Conservation (phyloP, 2,113 vertebrate species). For the Elaphurus davidianus region DNA sequence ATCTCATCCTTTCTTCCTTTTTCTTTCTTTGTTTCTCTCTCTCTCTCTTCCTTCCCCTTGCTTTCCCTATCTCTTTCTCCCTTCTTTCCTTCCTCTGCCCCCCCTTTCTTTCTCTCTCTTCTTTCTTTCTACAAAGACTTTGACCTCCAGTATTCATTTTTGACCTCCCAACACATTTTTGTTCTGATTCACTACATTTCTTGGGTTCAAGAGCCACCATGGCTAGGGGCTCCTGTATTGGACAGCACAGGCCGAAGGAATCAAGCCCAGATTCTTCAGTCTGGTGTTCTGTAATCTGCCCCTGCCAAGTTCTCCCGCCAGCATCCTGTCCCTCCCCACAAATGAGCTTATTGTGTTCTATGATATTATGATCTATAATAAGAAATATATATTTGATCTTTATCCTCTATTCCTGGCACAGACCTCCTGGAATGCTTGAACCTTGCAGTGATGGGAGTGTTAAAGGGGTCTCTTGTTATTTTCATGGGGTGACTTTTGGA, state of each 20-base stretch:
- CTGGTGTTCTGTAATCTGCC: neutral
- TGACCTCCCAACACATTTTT: neutral
- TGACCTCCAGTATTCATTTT: neutral
- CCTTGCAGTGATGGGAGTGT: too few relatives aligned
- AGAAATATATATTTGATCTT: neutral
- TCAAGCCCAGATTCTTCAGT: neutral
- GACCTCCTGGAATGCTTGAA: neutral
- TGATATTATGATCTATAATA: neutral
- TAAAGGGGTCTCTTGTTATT: neutral
- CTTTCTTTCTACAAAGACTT: neutral
- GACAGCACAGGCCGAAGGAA: neutral
- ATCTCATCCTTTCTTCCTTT: neutral
- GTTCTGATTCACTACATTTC: neutral
- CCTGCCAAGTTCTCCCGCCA: neutral
- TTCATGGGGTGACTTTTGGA: neutral
- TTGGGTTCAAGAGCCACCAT: neutral
- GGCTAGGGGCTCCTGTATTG: neutral
- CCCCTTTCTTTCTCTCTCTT: neutral
- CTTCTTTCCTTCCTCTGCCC: neutral
- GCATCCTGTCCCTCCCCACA: neutral
- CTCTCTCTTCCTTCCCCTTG: neutral
- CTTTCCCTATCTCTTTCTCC: neutral
- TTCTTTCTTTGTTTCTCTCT: neutral
- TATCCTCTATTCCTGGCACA: neutral
- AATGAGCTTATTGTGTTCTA: neutral